phyloP scores from a whole-genome alignment of 2,797 vertebrate genomes.

The Setipinna tenuifilis region DNA sequence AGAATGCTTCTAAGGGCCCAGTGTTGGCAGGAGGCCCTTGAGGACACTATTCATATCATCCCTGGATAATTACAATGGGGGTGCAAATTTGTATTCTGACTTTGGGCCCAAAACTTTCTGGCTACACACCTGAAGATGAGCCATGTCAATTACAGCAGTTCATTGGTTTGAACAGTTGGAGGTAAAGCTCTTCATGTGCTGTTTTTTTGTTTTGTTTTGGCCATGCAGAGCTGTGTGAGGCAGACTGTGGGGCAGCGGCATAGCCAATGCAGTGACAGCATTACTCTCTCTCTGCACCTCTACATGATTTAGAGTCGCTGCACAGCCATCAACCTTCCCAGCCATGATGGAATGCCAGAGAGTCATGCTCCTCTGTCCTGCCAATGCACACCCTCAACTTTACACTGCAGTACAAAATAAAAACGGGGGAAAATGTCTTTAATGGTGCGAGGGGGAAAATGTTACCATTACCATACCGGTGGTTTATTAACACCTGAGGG shows the following conservation, averaged over 20 bases:
- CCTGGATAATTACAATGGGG: no score
- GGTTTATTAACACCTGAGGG: background rate
- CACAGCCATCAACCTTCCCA: slow-evolving; percentile 39
- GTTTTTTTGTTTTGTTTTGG: background rate
- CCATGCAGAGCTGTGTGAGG: background rate
- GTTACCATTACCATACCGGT: background rate
- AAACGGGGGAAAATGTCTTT: slow-evolving; percentile 18
- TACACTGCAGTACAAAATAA: slow-evolving; percentile 14
- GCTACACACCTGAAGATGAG: background rate
- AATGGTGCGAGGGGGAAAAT: slow-evolving; percentile 12
- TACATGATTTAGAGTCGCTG: slow-evolving; percentile 49
- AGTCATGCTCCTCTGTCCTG: slow-evolving; percentile 35
- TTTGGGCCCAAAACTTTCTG: no score
- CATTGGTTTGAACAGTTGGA: no score
- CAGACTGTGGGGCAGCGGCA: slow-evolving; percentile 23
- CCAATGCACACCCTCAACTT: slow-evolving; percentile 32
- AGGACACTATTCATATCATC: no score
- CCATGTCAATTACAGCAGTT: background rate
- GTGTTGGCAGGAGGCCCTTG: no score
- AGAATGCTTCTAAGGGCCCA: no score
- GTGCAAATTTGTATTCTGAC: no score
- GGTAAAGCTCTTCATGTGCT: background rate
- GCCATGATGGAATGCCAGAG: slow-evolving; percentile 44
- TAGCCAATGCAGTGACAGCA: background rate
- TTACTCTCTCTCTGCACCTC: slow-evolving; percentile 25